Percentiles rank a stretch among this genome's conserved stretches.
Conservation (phyloP, 2,113 vertebrate genomes). For the Corvus cornix region DNA sequence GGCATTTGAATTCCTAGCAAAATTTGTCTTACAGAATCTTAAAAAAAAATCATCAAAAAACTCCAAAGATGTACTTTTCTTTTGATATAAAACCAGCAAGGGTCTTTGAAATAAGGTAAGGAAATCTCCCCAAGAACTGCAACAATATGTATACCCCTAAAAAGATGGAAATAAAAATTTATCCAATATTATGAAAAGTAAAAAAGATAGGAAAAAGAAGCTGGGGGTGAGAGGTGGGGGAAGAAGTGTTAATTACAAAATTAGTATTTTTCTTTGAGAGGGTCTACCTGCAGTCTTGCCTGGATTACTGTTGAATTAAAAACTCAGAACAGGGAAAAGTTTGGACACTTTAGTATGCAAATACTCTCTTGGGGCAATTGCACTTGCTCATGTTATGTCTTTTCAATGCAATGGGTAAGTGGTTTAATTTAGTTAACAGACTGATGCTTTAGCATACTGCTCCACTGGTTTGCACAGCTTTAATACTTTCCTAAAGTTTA, state of each 20-base stretch:
- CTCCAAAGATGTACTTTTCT: neutral
- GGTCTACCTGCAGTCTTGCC: neutral
- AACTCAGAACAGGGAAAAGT: neutral
- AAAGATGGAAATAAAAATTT: neutral
- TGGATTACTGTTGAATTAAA: neutral
- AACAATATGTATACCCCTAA: neutral
- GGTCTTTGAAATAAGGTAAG: neutral
- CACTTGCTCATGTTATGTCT: neutral
- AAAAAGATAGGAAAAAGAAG: neutral
- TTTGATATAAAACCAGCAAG: neutral
- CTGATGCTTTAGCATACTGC: neutral
- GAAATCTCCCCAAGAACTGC: neutral
- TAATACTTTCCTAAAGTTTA: conserved; percentile 55
- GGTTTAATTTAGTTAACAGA: neutral
- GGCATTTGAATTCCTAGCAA: neutral
- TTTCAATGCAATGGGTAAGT: neutral
- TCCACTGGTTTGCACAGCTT: neutral
- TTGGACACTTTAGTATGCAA: neutral
- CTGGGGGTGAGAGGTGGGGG: rapidly evolving
- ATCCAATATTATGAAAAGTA: neutral
- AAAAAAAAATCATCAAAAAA: neutral
- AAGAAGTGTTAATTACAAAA: neutral
- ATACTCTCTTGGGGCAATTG: neutral
- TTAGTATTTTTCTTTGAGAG: neutral
- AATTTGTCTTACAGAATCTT: neutral